These are phyloP conservation scores for Isichthys henryi DNA, from an alignment of 2,113 vertebrate species.

Conservation along the genomic window DNA sequence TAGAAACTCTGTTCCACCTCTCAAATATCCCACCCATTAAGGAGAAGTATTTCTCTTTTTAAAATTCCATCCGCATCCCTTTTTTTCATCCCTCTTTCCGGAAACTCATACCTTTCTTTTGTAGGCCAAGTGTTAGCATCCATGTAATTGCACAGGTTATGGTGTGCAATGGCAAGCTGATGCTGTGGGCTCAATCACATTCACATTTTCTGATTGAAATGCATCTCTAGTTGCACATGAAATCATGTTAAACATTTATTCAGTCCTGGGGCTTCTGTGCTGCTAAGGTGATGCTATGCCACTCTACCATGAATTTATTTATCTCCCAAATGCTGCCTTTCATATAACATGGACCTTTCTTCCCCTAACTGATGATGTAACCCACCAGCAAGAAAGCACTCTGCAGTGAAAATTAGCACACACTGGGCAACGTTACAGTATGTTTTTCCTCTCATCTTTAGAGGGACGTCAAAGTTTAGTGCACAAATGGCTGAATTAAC, in stretches of 20 bases:
- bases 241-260: neutral
- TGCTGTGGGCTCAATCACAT: neutral
- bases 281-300: neutral
- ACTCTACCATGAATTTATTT: neutral
- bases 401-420: neutral
- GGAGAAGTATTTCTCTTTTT: neutral
- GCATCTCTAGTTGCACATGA: neutral
- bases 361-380: neutral
- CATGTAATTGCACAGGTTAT: neutral
- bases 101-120: neutral
- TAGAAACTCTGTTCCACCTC: neutral
- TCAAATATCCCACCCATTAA: neutral
- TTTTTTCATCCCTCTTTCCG: neutral
- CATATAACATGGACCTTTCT: neutral
- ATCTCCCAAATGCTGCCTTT: neutral
- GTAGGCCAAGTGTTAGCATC: neutral
- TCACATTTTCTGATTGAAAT: neutral
- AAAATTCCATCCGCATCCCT: neutral
- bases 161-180: neutral
- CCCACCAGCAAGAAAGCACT: neutral
- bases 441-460: constrained; percentile 1
- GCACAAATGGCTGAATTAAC: neutral
- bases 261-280: neutral
- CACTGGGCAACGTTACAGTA: neutral
- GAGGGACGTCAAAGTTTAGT: neutral